Conservation (phyloP, 2,888 invertebrate species). For the Horisme vitalbata region DNA sequence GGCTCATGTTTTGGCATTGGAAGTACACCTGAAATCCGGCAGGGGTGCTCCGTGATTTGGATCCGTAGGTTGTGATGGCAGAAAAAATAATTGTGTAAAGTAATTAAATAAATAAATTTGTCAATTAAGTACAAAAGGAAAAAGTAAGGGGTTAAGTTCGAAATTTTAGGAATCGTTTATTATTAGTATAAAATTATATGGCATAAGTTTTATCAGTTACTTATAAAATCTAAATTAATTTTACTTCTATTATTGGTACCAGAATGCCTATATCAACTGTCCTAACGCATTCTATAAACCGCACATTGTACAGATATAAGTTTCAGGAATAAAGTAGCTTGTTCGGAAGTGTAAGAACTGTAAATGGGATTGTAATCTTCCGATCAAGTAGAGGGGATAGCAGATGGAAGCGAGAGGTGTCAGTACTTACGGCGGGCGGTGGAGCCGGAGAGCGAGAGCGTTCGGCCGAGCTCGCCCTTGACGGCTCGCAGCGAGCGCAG, state of each 20-base stretch:
- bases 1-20: conserved; percentile 43
- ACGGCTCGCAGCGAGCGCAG: conserved; percentile 91
- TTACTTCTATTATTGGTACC: background rate
- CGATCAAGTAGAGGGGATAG: conserved; percentile 8
- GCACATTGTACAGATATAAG: conserved; percentile 15
- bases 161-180: too few relatives aligned
- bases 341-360: conserved; percentile 18
- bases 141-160: background rate
- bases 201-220: too few relatives aligned
- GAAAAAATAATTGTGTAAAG: conserved; percentile 37
- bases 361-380: too few relatives aligned
- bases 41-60: conserved; percentile 40
- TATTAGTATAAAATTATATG: too few relatives aligned
- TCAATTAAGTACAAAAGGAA: conserved; percentile 17
- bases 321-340: conserved; percentile 13
- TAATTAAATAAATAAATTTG: conserved; percentile 29
- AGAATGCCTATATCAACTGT: conserved; percentile 12
- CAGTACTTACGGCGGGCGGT: conserved; percentile 88
- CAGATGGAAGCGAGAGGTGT: conserved; percentile 2
- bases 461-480: conserved; percentile 91
- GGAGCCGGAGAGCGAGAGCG: conserved; percentile 90
- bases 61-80: conserved; percentile 34
- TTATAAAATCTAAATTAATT: too few relatives aligned
- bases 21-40: conserved; percentile 40
- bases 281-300: conserved; percentile 10